Conservation (phyloP, 2,888 invertebrate species). For the Arrhopalites spinosus region DNA sequence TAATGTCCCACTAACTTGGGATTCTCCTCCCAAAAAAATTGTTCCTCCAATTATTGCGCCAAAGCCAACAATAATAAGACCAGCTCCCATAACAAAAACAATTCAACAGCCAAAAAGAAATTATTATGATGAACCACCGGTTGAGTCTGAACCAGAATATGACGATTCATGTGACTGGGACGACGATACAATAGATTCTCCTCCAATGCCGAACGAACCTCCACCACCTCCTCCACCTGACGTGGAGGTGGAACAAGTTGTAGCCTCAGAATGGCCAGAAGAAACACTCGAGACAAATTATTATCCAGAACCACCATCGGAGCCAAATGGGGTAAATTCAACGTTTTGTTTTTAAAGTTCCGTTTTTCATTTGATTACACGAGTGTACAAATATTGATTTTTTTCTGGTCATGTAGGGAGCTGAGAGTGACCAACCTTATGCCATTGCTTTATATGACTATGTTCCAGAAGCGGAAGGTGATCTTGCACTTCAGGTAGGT, state of each 20-base stretch:
- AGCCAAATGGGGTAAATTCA: conserved; percentile 1
- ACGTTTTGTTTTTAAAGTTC: no score
- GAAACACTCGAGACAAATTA: neutral
- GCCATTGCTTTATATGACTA: conserved; percentile 55
- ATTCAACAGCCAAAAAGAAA: conserved; percentile 27
- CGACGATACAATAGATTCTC: conserved; percentile 38
- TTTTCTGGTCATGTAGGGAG: neutral
- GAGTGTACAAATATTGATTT: neutral
- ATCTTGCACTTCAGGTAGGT: conserved; percentile 43
- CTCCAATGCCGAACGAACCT: conserved; percentile 53
- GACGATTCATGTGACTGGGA: conserved; percentile 29
- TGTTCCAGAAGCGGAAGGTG: conserved; percentile 51
- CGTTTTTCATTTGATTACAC: neutral
- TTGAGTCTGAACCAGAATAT: neutral
- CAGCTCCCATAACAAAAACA: conserved; percentile 4
- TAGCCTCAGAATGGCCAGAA: conserved; percentile 20
- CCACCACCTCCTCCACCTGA: conserved; percentile 51
- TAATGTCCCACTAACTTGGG: conserved; percentile 42
- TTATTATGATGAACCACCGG: conserved; percentile 55
- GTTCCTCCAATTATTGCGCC: conserved; percentile 37
- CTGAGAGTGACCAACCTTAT: conserved; percentile 47
- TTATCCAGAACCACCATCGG: neutral
- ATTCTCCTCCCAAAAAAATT: conserved; percentile 45
- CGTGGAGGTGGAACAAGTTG: conserved; percentile 14
- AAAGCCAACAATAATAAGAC: conserved; percentile 34